Conservation (phyloP, 2,888 invertebrate species). For the Stenichneumon culpator region DNA sequence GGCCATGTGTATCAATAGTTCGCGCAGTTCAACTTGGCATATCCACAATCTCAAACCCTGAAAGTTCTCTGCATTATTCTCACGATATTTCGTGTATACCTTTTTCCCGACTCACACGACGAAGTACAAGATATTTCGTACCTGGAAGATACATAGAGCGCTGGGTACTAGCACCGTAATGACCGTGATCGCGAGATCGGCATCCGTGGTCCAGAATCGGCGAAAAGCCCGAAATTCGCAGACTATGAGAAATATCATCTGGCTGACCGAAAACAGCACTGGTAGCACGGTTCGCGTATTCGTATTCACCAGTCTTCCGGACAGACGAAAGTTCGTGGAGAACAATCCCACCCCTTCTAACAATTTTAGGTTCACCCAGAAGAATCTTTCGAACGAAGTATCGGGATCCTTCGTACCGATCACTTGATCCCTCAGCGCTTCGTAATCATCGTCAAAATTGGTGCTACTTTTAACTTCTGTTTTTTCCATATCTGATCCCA, state of each 20-base stretch:
- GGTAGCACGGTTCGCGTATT: neutral
- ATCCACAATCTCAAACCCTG: slow-evolving; percentile 15
- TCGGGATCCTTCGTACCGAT: neutral
- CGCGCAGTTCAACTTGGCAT: neutral
- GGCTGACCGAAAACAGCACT: neutral
- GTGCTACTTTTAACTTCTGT: neutral
- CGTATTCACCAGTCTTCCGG: neutral
- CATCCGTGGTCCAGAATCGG: neutral
- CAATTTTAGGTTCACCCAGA: neutral
- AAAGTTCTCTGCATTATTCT: neutral
- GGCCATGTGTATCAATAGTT: slow-evolving; percentile 3
- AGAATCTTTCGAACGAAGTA: neutral
- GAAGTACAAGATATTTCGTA: neutral
- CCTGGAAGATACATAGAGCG: neutral
- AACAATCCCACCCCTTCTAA: neutral
- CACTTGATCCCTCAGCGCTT: neutral
- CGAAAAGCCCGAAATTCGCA: slow-evolving; percentile 2
- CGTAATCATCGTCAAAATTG: neutral
- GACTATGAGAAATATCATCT: neutral
- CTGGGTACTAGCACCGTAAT: neutral
- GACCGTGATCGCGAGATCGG: neutral
- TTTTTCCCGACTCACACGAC: neutral
- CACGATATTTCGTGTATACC: neutral
- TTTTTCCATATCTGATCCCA: too few species aligned
- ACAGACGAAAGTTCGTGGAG: neutral